Evolutionary conservation across 2,113 vertebrate species (phyloP), one percentile per base, ranked within the genome.

Genomic region (Podocnemis expansa): DNA sequence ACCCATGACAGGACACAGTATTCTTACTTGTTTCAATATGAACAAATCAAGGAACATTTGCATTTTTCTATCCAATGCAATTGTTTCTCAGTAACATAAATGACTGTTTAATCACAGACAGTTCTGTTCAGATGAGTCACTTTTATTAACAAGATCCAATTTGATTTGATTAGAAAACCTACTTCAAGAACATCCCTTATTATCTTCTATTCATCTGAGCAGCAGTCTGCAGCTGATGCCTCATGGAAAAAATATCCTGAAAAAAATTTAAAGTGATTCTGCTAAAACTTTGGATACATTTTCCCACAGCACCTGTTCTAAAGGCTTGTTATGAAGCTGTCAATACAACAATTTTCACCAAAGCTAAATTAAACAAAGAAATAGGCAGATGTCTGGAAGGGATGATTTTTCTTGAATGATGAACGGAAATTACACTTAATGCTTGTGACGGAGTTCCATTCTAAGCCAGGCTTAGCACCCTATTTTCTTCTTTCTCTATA

Each of bases 151-250:
- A 95, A 88, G 45, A 96, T 38, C 43, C 34, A 88, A 81, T 92
- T 90, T 94, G 54, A 95, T 96, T n/a, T 92, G 83, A 96, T 96
- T 95, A 94, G 81, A 60, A 93, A 94, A 91, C 45, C 80, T 94
- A 93, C 92, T 93, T 93, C 87, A 94, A 38, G 67, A 88, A 92
- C 34, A 52, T 88, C 47, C 88, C 78, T 80, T 93, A 56, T 91
- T 91, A 95, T 3, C n/a, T 94, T 88, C 67, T 22, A 89, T 91
- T 96, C 70, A 90, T 91, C 70, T 91, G 55, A 80, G 41, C 21
- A 80, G 21, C 67, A 93, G 94, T 95, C 90, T 91, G 45, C 51
- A 55, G 43, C 51, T 92, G 75, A 96, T 88, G 51, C 24, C 34
- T 87, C 38, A 52, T 52, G 21, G 52, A 92, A 84, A 76, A 82